phyloP scores from a whole-genome alignment of 2,888 invertebrate genomes.

The Drepana falcataria region DNA sequence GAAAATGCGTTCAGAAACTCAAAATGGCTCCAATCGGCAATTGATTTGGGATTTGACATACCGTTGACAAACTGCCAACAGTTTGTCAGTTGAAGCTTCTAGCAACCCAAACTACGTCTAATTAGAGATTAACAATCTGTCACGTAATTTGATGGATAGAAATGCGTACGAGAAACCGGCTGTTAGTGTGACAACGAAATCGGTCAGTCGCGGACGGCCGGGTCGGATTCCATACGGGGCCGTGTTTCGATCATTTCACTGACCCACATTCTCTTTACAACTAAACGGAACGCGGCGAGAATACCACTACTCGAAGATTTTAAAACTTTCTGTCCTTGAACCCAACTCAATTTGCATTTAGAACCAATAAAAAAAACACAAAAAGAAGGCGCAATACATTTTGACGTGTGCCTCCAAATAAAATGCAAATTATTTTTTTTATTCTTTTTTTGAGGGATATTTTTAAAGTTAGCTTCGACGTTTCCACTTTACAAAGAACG shows the following conservation, averaged over 20 bases:
- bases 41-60: no score
- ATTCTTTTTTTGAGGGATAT: background rate
- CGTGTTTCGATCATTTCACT: slow-evolving; percentile 74
- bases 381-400: background rate
- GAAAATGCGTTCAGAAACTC: no score
- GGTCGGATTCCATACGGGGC: slow-evolving; percentile 72
- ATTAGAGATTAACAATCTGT: no score
- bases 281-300: slow-evolving; percentile 29
- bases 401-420: background rate
- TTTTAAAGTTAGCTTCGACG: no score
- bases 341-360: slow-evolving; percentile 5
- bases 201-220: slow-evolving; percentile 56
- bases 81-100: no score
- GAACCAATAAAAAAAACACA: background rate
- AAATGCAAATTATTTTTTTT: background rate
- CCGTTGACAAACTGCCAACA: no score
- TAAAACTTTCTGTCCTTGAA: slow-evolving; percentile 28
- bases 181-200: slow-evolving; percentile 55
- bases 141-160: no score
- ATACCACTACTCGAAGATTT: slow-evolving; percentile 4
- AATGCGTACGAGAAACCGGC: no score
- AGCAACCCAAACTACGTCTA: no score
- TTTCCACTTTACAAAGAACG: no score
- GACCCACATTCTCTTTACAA: slow-evolving; percentile 59
- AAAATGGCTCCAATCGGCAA: no score